A percentile compares a stretch with the other conserved stretches of the same genome.
These are phyloP conservation scores for Spodoptera picta DNA, from an alignment of 2,888 invertebrate species.

Conservation along the genomic window DNA sequence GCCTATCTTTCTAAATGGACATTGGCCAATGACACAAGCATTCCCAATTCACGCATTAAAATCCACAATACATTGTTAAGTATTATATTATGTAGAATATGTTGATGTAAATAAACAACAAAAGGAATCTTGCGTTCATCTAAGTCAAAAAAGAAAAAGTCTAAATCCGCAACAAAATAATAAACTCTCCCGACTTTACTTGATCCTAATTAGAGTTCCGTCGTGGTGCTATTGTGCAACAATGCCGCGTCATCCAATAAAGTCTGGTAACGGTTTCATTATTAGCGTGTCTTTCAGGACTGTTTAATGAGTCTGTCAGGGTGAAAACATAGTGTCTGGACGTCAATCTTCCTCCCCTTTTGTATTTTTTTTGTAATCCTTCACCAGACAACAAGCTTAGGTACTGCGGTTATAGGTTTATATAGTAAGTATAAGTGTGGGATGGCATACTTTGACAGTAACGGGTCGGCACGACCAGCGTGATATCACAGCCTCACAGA, in stretches of 20 bases:
- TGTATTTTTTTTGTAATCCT: neutral
- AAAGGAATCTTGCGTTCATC: neutral
- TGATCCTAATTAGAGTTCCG: conserved; percentile 43
- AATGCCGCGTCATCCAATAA: conserved; percentile 34
- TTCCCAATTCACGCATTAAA: no score
- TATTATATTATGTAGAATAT: no score
- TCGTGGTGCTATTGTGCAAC: conserved; percentile 17
- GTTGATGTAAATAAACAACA: no score
- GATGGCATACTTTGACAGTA: no score
- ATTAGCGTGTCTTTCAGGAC: conserved; percentile 1
- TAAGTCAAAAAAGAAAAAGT: neutral
- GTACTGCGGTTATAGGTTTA: neutral
- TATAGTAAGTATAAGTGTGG: no score
- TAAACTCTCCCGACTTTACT: conserved; percentile 28
- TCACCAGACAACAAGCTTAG: conserved; percentile 6
- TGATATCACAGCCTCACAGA: no score
- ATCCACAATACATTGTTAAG: no score
- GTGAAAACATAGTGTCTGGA: conserved; percentile 5
- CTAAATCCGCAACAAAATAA: conserved; percentile 5
- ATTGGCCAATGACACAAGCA: no score
- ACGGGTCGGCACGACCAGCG: no score
- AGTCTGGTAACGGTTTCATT: conserved; percentile 33
- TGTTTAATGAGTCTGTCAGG: conserved; percentile 16
- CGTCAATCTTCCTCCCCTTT: conserved; percentile 3
- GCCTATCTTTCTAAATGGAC: no score